These are phyloP conservation scores for Acleris cristana DNA, from an alignment of 2,888 invertebrate genomes.

Conservation along the genomic window DNA sequence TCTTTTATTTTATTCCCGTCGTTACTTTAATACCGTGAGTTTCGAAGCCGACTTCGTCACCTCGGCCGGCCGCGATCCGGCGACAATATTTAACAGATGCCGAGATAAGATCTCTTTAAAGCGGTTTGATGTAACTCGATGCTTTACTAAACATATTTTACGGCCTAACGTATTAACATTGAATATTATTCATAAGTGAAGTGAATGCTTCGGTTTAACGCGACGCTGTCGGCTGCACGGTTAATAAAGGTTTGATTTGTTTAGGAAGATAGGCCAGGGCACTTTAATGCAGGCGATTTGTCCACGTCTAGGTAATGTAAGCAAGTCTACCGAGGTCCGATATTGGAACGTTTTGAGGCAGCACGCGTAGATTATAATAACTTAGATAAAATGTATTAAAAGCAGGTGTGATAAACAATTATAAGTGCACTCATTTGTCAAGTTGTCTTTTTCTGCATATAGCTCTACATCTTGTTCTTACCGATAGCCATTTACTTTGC, in stretches of 20 bases:
- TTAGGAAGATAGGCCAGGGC: slow-evolving; percentile 33
- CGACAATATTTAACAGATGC: slow-evolving; percentile 76
- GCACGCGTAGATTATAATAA: slow-evolving; percentile 24
- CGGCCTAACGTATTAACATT: slow-evolving; percentile 50
- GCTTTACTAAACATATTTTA: slow-evolving; percentile 70
- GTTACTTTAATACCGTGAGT: slow-evolving; percentile 75
- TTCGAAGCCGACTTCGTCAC: slow-evolving; percentile 73
- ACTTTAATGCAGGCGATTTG: slow-evolving; percentile 37
- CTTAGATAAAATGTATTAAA: slow-evolving; percentile 24
- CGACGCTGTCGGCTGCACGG: slow-evolving; percentile 30
- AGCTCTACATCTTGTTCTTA: neutral
- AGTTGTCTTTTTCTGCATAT: neutral
- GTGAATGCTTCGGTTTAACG: slow-evolving; percentile 33
- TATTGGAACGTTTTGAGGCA: slow-evolving; percentile 22
- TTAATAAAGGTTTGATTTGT: slow-evolving; percentile 38
- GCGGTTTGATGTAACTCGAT: slow-evolving; percentile 75
- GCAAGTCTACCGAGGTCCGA: slow-evolving; percentile 27
- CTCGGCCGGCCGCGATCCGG: slow-evolving; percentile 69
- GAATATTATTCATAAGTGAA: slow-evolving; percentile 42
- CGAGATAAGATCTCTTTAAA: slow-evolving; percentile 74
- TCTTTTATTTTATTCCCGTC: slow-evolving; percentile 78
- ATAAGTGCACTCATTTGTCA: slow-evolving; percentile 28
- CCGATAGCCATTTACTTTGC: neutral
- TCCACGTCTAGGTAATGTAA: slow-evolving; percentile 36
- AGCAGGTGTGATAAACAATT: slow-evolving; percentile 28